Evolutionary conservation across 2,888 invertebrate genomes (phyloP), one percentile per base, ranked within the genome.

Genomic region (Frankliniella intonsa): DNA sequence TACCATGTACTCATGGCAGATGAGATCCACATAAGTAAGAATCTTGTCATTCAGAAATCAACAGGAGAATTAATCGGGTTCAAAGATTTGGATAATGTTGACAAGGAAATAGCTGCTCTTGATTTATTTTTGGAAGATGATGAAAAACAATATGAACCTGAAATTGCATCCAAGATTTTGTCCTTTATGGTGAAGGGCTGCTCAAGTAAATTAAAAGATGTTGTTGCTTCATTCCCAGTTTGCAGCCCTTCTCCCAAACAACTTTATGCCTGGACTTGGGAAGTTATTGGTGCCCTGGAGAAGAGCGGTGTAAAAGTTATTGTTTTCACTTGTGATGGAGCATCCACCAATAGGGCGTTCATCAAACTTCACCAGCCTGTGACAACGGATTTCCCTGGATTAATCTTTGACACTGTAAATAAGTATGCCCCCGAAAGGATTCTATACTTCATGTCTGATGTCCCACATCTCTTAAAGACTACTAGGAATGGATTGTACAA

Each of bases 151-250:
- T 17, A 14, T 65, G 65, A 65, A n/a, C 65, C 17, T n/a, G 65
- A 65, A n/a, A 14, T 65, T 17, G 65, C 65, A 10, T 65, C 65
- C 17, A 65, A 65, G 11, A n/a, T 65, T n/a, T 19, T 65, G 65
- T 14, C 65, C 65, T 65, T 65, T 65, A n/a, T 65, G 65, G 65
- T 65, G n/a, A 65, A 65, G n/a, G 65, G 65, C 9, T 14, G 14
- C n/a, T 65, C 65, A 17, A 65, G 65, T n/a, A 65, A 65, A n/a
- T n/a, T 65, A n/a, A 65, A 65, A 19, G 19, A 65, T 65, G 65
- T 65, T 65, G 65, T 65, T 17, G 65, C 65, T 19, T 65, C 65
- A n/a, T 65, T 19, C n/a, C 65, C 65, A 19, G 65, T 65, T 17
- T 9, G 9, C 9, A 65, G n/a, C n/a, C 65, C 65, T n/a, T 65